Base-by-base conservation (phyloP, 2,113 vertebrate genomes). In the Pontoporia blainvillei region DNA sequence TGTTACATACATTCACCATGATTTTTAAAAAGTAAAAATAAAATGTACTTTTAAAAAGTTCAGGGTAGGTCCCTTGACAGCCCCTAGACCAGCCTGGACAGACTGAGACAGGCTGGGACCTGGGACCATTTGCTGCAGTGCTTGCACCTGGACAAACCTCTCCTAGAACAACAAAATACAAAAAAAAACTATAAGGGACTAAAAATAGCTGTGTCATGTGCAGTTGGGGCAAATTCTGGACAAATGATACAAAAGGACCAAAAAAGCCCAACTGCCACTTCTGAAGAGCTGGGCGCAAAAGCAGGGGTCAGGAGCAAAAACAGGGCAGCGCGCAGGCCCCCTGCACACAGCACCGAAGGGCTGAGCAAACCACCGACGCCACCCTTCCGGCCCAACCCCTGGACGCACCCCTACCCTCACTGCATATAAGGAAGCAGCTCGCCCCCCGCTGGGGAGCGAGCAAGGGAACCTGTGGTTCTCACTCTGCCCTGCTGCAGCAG, bases 391-490 rank as follows among this genome's bases (percentile, higher is more conserved):
- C 27, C 17, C 1, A 1, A 1, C 27, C 72, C 72, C 41, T 14
- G 27, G 72, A 10, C 2, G 14, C 49, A 31, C 8, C 27, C 72
- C 72, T 5, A 9, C 8, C 25, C 14, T 52, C 41, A 2, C 2
- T 27, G 25, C 41, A 9, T 8, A 2, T 15, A 31, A 10, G 27
- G 72, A 31, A 1, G 41, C 14, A 0, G 15, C 41, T 18, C 8
- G 49, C 71, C 27, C 2, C 0, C 2, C 72, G 27, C 0, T 0
- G 41, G 27, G 41, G 14, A 17, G 72, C 17, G 27, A 75, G 41
- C 27, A 0, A 46, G 27, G 27, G 41, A 14, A 1, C 41, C 39
- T 29, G 39, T 13, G 0, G 0, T 8, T 8, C 23, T 61, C 23
- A 23, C 72, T 5, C 14, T 15, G 8, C 4, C 41, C 4, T 4